Evolutionary conservation across 2,888 invertebrate genomes (phyloP).

Genomic region (Troglohyphantes excavatus): DNA sequence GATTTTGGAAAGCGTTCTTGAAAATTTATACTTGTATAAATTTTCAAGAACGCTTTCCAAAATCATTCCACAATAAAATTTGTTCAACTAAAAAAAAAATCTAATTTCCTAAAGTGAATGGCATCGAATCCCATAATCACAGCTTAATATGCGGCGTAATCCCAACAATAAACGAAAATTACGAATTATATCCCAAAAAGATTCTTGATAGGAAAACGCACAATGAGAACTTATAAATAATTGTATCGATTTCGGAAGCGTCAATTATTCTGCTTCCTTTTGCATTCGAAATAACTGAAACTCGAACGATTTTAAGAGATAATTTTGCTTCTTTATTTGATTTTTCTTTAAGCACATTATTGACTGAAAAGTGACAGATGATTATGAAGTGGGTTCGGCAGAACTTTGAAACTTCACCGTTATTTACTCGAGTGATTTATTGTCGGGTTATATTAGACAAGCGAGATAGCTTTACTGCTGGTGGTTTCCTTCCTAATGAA

Average conservation of each 20-base stretch:
- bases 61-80: not conserved
- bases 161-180: not conserved
- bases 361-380: not conserved
- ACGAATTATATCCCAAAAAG: not conserved
- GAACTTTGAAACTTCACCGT: not conserved
- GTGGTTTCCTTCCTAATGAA: not conserved
- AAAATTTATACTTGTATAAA: too few relatives aligned
- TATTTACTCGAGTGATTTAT: not conserved
- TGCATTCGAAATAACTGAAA: not conserved
- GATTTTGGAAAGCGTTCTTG: not conserved
- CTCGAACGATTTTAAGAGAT: not conserved
- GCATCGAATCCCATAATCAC: not conserved
- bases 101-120: not conserved
- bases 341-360: not conserved
- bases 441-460: not conserved
- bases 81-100: not conserved
- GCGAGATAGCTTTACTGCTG: not conserved
- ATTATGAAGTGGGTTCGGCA: not conserved
- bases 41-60: too few relatives aligned
- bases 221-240: slow-evolving; percentile 41
- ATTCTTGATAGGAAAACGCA: slow-evolving; percentile 23
- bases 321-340: slow-evolving; percentile 1
- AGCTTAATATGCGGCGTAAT: not conserved
- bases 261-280: slow-evolving; percentile 3
- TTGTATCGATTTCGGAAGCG: slow-evolving; percentile 24